Conservation (phyloP, 1,140 invertebrate species). For the Steinernema khuongi region DNA sequence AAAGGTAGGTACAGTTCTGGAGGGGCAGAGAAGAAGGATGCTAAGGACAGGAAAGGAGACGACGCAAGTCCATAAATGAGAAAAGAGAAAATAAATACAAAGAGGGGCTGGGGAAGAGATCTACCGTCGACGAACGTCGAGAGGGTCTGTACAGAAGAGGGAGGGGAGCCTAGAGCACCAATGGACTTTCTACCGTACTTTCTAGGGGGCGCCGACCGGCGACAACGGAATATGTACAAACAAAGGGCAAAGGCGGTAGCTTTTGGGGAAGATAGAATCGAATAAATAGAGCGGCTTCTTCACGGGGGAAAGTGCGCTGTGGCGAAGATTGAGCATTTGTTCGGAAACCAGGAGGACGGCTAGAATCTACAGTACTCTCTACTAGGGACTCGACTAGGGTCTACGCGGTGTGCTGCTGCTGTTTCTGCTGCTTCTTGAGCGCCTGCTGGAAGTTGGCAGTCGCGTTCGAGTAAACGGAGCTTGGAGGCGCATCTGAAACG, state of each 20-base stretch:
- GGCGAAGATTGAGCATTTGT: conserved; percentile 1
- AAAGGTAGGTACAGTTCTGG: neutral
- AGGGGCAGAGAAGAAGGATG: neutral
- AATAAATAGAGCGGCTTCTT: neutral
- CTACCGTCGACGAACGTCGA: conserved; percentile 10
- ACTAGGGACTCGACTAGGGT: neutral
- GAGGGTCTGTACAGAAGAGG: conserved; percentile 1
- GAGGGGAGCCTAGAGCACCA: neutral
- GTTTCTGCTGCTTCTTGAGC: neutral
- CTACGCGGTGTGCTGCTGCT: neutral
- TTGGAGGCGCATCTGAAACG: neutral
- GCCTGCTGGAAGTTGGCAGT: conserved; percentile 6
- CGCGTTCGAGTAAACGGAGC: neutral
- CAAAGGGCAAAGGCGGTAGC: neutral
- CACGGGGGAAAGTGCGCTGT: neutral
- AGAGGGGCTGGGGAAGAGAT: neutral
- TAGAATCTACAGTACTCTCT: conserved; percentile 3
- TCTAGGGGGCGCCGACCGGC: neutral
- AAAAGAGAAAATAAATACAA: conserved; percentile 6
- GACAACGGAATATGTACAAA: conserved; percentile 9
- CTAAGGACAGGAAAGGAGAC: neutral
- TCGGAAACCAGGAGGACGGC: neutral
- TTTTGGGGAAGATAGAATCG: neutral
- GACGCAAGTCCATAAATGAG: neutral
- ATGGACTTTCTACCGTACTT: neutral